A percentile compares a stretch with the other conserved stretches of the same genome.
Evolutionary conservation across 2,888 invertebrate genomes (phyloP).

Genomic region (Stictocephala bisonia): DNA sequence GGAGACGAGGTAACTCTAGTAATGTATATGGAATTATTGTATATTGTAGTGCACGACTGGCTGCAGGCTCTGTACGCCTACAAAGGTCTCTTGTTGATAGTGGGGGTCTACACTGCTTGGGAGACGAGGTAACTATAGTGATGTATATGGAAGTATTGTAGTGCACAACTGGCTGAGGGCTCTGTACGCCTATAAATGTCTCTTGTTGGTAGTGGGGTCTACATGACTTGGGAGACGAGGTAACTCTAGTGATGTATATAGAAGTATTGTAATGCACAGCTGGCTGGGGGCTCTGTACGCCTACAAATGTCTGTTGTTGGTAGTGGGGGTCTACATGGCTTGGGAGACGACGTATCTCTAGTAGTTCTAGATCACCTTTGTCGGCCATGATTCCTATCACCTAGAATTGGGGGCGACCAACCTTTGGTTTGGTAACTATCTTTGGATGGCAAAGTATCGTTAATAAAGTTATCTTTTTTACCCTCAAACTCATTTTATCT

Average conservation of each 20-base stretch:
- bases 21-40: too few relatives aligned
- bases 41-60: too few relatives aligned
- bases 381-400: too few relatives aligned
- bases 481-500: too few relatives aligned
- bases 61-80: conserved; percentile 90
- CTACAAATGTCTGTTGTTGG: conserved; percentile 88
- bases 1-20: conserved; percentile 86
- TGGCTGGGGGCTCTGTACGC: conserved; percentile 93
- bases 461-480: too few relatives aligned
- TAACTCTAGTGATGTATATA: too few relatives aligned
- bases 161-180: conserved; percentile 92
- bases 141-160: too few relatives aligned
- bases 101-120: conserved; percentile 97
- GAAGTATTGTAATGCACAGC: too few relatives aligned
- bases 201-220: conserved; percentile 87
- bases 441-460: too few relatives aligned
- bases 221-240: conserved; percentile 96
- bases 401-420: too few relatives aligned
- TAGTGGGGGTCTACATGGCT: conserved; percentile 95
- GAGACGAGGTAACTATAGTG: conserved; percentile 84
- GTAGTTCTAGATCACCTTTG: too few relatives aligned
- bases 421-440: too few relatives aligned
- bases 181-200: conserved; percentile 90
- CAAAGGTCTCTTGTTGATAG: conserved; percentile 87
- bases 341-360: conserved; percentile 90